Evolutionary conservation across 2,797 vertebrate genomes (phyloP).

Genomic region (Ptychobarbus kaznakovi): DNA sequence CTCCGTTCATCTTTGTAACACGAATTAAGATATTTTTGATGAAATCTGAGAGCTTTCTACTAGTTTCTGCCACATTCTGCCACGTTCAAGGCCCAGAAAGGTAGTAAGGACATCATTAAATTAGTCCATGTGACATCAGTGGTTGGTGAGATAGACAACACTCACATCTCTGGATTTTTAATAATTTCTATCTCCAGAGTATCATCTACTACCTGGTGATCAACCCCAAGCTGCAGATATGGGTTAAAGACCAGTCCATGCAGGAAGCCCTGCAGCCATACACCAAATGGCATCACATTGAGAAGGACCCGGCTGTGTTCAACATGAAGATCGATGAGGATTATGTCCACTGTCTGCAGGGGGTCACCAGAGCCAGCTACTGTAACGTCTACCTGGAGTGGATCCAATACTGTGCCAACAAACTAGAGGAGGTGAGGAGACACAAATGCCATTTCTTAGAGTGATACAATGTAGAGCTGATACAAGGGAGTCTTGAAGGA

Average conservation of each 20-base stretch:
- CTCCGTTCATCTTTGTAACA: no score
- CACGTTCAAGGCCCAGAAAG: no score
- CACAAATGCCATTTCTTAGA: neutral
- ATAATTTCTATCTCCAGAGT: conserved; percentile 77
- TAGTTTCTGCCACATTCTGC: no score
- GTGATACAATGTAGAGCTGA: no score
- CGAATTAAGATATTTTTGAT: no score
- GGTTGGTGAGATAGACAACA: neutral
- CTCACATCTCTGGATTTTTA: neutral
- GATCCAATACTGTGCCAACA: conserved; percentile 91
- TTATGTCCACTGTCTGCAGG: conserved; percentile 95
- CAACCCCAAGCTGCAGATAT: conserved; percentile 86
- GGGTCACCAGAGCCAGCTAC: conserved; percentile 94
- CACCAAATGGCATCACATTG: conserved; percentile 96
- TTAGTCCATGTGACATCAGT: no score
- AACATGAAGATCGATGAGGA: conserved; percentile 95
- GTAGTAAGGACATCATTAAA: no score
- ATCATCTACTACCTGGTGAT: conserved; percentile 92
- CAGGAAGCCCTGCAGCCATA: conserved; percentile 89
- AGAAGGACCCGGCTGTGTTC: conserved; percentile 92
- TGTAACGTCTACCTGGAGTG: conserved; percentile 96
- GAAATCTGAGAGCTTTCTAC: no score
- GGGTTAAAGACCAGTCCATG: conserved; percentile 87
- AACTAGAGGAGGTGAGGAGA: conserved; percentile 82
- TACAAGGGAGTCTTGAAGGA: neutral